Evolutionary conservation across 2,113 vertebrate species (phyloP), one percentile per base, ranked within the genome.

Genomic region (Oostethus manadensis): DNA sequence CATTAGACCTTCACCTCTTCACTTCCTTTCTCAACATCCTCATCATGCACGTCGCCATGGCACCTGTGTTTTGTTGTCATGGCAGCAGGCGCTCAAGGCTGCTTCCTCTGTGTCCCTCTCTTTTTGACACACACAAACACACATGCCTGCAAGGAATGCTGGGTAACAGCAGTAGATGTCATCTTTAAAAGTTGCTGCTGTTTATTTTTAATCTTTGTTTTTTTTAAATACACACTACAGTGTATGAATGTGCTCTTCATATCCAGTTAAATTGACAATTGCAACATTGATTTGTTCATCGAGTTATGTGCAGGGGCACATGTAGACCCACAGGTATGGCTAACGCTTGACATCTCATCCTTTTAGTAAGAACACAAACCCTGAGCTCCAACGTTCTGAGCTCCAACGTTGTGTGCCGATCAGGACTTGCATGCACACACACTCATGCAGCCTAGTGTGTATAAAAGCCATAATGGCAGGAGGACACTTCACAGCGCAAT

Each of bases 401-500:
- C 51, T 29, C 18, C 51, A 10, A 35, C 29, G 22, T 49, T 2
- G 15, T 22, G 16, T 8, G 21, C 40, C 47, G 51, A 55, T 44
- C 51, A 64, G 58, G 29, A 33, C 29, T 8, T 6, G 29, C 38
- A 42, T 13, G 5, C 38, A 42, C 55, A 70, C 42, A 51, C 57
- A 62, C 56, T 54, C 26, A 18, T 17, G 11, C 35, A 15, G 22
- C 23, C 7, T 48, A 50, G 51, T 63, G 51, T 56, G 74, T 78
- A 70, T 80, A 83, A 83, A 73, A 71, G 75, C 53, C 73, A 53
- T 80, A 33, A 46, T 58, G 44, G 23, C 56, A 66, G 61, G 81
- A 84, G 79, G 84, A 86, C 81, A 82, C 79, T 84, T 74, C 70
- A 84, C 69, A 60, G 58, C 64, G 64, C 66, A 78, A 82, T 84